These are phyloP conservation scores for Alcedo atthis DNA, from an alignment of 2,797 vertebrate species.

Conservation along the genomic window DNA sequence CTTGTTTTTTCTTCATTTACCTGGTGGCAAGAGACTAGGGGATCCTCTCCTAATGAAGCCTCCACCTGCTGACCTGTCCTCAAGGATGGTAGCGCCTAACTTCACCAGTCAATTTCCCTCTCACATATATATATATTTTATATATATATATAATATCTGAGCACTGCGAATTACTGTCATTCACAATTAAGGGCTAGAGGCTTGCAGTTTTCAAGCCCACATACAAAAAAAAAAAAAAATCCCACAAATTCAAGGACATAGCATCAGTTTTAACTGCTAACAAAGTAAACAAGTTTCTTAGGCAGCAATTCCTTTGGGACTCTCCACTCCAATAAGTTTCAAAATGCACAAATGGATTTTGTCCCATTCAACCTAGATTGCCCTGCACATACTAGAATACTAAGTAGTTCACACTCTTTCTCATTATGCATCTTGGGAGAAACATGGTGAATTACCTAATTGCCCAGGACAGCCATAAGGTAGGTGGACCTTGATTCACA, in stretches of 20 bases:
- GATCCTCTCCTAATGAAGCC: too few relatives aligned
- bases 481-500: not conserved
- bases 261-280: not conserved
- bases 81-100: too few relatives aligned
- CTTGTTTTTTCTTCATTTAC: too few relatives aligned
- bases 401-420: not conserved
- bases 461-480: not conserved
- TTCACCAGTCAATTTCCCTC: too few relatives aligned
- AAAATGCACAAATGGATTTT: not conserved
- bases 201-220: not conserved
- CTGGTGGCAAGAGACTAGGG: too few relatives aligned
- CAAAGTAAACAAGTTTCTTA: not conserved
- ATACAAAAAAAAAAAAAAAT: accelerated
- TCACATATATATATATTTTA: too few relatives aligned
- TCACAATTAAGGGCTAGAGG: accelerated
- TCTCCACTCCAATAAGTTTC: not conserved
- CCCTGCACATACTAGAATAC: not conserved
- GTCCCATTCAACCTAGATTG: not conserved
- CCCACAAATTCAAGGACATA: not conserved
- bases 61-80: too few relatives aligned
- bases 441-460: not conserved
- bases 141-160: not conserved
- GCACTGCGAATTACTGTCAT: not conserved
- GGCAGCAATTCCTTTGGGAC: not conserved
- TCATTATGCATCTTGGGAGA: not conserved